Evolutionary conservation across 2,797 vertebrate species (phyloP).

Genomic region (Salmo trutta): DNA sequence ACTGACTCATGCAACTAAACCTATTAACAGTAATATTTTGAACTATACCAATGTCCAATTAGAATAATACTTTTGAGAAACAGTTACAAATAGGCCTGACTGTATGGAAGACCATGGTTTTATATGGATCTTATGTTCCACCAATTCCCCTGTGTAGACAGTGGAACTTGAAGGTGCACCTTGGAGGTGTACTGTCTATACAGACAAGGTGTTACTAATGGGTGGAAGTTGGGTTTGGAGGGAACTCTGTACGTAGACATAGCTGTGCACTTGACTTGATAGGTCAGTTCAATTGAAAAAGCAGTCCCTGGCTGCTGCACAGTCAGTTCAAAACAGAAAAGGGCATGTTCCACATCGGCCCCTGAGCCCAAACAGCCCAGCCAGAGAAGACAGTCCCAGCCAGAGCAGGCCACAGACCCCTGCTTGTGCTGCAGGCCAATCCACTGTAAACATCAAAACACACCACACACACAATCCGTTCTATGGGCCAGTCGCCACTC

Average conservation of each 20-base stretch:
- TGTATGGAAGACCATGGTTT: too few relatives aligned
- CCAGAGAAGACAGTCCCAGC: conserved; percentile 7
- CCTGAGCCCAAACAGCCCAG: conserved; percentile 27
- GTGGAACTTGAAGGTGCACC: too few relatives aligned
- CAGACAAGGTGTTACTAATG: background rate
- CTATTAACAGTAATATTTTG: background rate
- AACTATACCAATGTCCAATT: background rate
- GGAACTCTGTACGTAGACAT: background rate
- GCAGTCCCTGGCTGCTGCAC: background rate
- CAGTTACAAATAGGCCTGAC: too few relatives aligned
- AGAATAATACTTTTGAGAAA: too few relatives aligned
- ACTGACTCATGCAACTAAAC: background rate
- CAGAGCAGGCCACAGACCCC: conserved; percentile 30
- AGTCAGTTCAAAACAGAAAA: conserved; percentile 24
- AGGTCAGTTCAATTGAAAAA: background rate
- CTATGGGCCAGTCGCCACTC: conserved; percentile 73
- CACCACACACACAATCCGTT: conserved; percentile 59
- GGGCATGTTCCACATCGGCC: conserved; percentile 33
- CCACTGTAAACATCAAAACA: conserved; percentile 56
- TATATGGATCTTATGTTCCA: too few relatives aligned
- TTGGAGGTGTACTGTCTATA: background rate
- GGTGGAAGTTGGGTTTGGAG: conserved; percentile 8
- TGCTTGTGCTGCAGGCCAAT: conserved; percentile 27
- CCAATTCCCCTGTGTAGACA: too few relatives aligned
- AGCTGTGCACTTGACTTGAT: background rate